Base-by-base conservation (phyloP, 2,888 invertebrate genomes). In the Sphaerophoria taeniata region DNA sequence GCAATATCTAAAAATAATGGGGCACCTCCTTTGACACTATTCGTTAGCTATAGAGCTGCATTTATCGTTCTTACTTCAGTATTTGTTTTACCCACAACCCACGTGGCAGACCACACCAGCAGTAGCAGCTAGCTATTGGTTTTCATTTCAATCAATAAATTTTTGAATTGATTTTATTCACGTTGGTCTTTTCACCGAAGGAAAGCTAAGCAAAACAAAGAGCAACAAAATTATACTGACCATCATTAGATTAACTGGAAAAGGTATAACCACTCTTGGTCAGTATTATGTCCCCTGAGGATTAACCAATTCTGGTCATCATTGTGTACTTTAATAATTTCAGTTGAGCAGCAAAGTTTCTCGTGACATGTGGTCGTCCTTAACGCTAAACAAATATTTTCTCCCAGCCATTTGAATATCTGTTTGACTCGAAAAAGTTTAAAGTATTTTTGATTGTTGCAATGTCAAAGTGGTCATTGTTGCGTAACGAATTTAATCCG, bases 401-500 rank as follows among this genome's bases (percentile, higher is more conserved):
- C 11, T 7, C 33, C 76, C 24, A 45, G 69, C 7, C 49, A 16
- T 16, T 63, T 34, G 47, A 63, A 47, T 63, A n/a, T n/a, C 4
- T 49, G 16, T 36, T 65, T 9, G 12, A 1, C n/a, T 31, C 6
- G 34, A 33, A 45, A 45, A 24, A 9, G 2, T 24, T 24, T 24
- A 2, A 24, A 12, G 1, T 7, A n/a, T 5, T 4, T 16, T 9
- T 33, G 31, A 5, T 14, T 33, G 9, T n/a, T 16, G 74, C 65
- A 47, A 89, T 89, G 88, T 88, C 88, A 24, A 88, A 88, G 85
- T 89, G 89, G 89, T 86, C 87, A 12, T 84, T 88, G 74, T 65
- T 88, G 61, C 87, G 87, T 16, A 82, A 83, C 51, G 88, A 88
- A 86, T 87, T 88, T n/a, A 75, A 88, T 53, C 84, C 88, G 2